Evolutionary conservation across 2,113 vertebrate species (phyloP).

Genomic region (Catharus bicknelli): DNA sequence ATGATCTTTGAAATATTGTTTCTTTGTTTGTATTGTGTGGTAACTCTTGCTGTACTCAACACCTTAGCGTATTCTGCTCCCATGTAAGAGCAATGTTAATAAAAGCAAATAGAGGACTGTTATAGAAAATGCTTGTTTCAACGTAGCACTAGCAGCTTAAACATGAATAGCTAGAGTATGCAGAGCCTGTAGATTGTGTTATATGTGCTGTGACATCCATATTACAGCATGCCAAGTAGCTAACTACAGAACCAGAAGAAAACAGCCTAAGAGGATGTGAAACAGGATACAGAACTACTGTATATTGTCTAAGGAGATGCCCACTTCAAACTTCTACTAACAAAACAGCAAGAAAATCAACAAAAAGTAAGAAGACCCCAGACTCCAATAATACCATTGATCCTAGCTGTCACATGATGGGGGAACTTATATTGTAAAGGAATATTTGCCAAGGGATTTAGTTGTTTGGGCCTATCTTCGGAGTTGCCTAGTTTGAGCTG

Average conservation of each 20-base stretch:
- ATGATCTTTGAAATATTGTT: not conserved
- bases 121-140: not conserved
- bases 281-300: not conserved
- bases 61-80: not conserved
- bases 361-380: not conserved
- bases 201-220: not conserved
- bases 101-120: not conserved
- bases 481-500: not conserved
- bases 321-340: not conserved
- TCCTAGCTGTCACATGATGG: accelerated
- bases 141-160: not conserved
- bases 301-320: not conserved
- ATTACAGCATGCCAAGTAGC: accelerated
- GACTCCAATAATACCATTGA: not conserved
- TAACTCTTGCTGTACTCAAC: not conserved
- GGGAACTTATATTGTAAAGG: not conserved
- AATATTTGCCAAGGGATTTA: not conserved
- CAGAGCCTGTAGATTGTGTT: not conserved
- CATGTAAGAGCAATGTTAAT: not conserved
- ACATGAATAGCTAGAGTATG: not conserved
- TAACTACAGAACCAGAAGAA: not conserved
- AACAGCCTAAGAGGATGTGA: not conserved
- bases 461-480: not conserved
- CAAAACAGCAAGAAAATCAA: not conserved
- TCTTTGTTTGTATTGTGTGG: not conserved